A percentile compares a stretch with the other conserved stretches of the same genome.
These are phyloP conservation scores for Linyphia triangularis DNA, from an alignment of 2,888 invertebrate genomes.

Conservation along the genomic window DNA sequence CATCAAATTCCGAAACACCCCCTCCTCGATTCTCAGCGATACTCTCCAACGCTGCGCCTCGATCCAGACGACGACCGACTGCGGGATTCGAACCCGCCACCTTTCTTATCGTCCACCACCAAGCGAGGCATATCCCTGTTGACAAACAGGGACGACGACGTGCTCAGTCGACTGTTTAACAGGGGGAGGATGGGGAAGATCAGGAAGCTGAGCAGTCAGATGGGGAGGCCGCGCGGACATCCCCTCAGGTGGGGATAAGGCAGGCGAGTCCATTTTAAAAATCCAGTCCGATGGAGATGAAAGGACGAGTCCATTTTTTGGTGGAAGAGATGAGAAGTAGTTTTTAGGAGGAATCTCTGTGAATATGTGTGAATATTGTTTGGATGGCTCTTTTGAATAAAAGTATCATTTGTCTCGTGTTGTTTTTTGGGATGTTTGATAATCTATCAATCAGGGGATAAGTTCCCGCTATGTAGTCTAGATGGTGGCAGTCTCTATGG, in stretches of 20 bases:
- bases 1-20: background rate
- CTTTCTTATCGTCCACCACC: background rate
- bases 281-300: too few species aligned
- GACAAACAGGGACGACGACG: slow-evolving; percentile 39
- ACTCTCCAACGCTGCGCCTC: background rate
- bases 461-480: too few species aligned
- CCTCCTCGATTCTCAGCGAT: background rate
- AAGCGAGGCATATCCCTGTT: slow-evolving; percentile 37
- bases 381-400: too few species aligned
- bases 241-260: slow-evolving; percentile 50
- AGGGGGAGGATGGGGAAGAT: slow-evolving; percentile 46
- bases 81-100: background rate
- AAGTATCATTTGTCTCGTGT: too few species aligned
- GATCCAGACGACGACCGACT: background rate
- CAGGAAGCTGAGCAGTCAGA: slow-evolving; percentile 36
- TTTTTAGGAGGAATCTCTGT: too few species aligned
- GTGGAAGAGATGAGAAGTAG: too few species aligned
- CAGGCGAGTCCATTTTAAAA: too few species aligned
- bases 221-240: slow-evolving; percentile 46
- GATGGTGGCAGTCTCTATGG: too few species aligned
- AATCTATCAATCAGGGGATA: too few species aligned
- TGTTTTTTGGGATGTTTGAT: too few species aligned
- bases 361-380: too few species aligned
- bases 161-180: background rate
- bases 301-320: too few species aligned